Evolutionary conservation across 2,888 invertebrate species (phyloP), one percentile per base, ranked within the genome.

Genomic region (Dichetophora obliterata): DNA sequence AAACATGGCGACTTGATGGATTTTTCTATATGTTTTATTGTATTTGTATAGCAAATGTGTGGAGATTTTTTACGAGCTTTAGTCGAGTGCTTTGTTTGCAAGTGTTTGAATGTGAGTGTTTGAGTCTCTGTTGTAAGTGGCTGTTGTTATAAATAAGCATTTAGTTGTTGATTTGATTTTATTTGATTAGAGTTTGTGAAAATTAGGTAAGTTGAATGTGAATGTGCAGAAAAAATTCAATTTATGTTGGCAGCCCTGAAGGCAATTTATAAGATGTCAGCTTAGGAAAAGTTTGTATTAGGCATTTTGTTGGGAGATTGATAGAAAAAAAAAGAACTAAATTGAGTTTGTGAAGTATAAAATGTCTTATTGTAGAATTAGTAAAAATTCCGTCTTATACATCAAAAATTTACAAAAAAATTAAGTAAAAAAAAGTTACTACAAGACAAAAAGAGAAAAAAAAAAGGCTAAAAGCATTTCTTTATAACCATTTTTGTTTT

Each of bases 121-220:
- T 27, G 22, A 37, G 14, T 27, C 27, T 6, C 5, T 59, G n/a
- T 61, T 52, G 24, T 19, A 43, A 34, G 48, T 66, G 66, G 8
- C 27, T 70, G 19, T 31, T 71, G 37, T 37, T 24, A 37, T 66
- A 66, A 66, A 66, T 31, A 66, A 65, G 52, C 37, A 66, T 74
- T 74, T 66, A 74, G 74, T 43, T 54, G 66, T 66, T 74, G 74
- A 74, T 66, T 74, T 65, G 65, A 74, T 74, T 74, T 74, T 34
- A 37, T 74, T 74, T 65, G 65, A 74, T 74, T 74, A 27, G 65
- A 66, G 54, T 50, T 74, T 52, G 24, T n/a, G 22, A 37, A 68
- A 68, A 70, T 34, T n/a, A 65, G 34, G 8, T 43, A 73, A 65
- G 31, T 65, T 65, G n/a, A 65, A 65, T 54, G 43, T 43, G 43